Conservation (phyloP, 2,113 vertebrate genomes). For the Eleginops maclovinus region DNA sequence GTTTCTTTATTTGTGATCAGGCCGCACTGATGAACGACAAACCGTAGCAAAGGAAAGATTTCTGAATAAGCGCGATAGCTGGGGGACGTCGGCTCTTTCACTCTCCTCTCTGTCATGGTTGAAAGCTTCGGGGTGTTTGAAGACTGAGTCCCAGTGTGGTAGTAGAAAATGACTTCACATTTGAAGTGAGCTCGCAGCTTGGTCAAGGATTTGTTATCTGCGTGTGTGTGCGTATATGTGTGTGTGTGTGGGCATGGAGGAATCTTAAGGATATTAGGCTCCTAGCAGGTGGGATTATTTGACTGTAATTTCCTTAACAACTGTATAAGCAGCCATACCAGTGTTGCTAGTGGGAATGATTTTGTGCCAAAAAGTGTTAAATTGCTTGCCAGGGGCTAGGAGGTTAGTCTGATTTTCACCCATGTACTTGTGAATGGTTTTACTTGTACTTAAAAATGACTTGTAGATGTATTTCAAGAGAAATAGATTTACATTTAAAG, state of each 20-base stretch:
- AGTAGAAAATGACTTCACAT: constrained; percentile 63
- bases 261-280: constrained; percentile 37
- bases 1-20: not conserved
- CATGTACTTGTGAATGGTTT: constrained; percentile 3
- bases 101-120: constrained; percentile 53
- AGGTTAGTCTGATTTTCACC: not conserved
- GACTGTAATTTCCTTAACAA: constrained; percentile 53
- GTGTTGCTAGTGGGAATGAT: constrained; percentile 44
- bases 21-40: constrained; percentile 21
- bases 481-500: not conserved
- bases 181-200: constrained; percentile 47
- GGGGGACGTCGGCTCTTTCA: constrained; percentile 40
- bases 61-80: constrained; percentile 39
- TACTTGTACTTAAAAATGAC: constrained; percentile 2
- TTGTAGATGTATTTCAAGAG: no score
- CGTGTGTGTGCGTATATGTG: constrained; percentile 16
- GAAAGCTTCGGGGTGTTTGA: constrained; percentile 58
- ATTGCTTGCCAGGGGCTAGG: constrained; percentile 13
- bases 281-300: constrained; percentile 51
- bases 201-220: constrained; percentile 35
- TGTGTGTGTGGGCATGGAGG: constrained; percentile 13
- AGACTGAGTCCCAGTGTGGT: constrained; percentile 59
- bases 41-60: constrained; percentile 26
- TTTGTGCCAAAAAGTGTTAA: constrained; percentile 32
- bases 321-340: constrained; percentile 29